Conservation (phyloP, 1,140 invertebrate species). For the Penaeus japonicus region DNA sequence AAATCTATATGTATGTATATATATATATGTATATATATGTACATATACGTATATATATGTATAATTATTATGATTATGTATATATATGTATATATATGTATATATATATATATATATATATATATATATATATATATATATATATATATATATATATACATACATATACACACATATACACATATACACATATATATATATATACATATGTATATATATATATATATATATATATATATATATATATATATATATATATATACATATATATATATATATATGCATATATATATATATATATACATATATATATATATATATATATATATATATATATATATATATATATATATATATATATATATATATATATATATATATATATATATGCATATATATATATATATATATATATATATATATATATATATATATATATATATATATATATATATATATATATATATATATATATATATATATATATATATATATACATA, state of each 20-base stretch:
- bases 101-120: too few species aligned
- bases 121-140: too few species aligned
- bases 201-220: constrained; percentile 9
- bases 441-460: neutral
- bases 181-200: constrained; percentile 13
- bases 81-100: too few species aligned
- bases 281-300: constrained; percentile 24
- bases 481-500: neutral
- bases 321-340: constrained; percentile 26
- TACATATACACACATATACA: constrained; percentile 4
- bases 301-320: constrained; percentile 3
- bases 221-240: neutral
- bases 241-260: neutral
- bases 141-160: too few species aligned
- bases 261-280: constrained; percentile 27
- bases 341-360: constrained; percentile 29
- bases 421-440: neutral
- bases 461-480: constrained; percentile 1
- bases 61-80: too few species aligned
- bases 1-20: too few species aligned
- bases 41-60: too few species aligned
- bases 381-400: constrained; percentile 1
- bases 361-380: constrained; percentile 22
- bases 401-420: constrained; percentile 21
- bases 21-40: too few species aligned